Evolutionary conservation across 2,113 vertebrate genomes (phyloP).

Genomic region (Grammomys dolichurus): DNA sequence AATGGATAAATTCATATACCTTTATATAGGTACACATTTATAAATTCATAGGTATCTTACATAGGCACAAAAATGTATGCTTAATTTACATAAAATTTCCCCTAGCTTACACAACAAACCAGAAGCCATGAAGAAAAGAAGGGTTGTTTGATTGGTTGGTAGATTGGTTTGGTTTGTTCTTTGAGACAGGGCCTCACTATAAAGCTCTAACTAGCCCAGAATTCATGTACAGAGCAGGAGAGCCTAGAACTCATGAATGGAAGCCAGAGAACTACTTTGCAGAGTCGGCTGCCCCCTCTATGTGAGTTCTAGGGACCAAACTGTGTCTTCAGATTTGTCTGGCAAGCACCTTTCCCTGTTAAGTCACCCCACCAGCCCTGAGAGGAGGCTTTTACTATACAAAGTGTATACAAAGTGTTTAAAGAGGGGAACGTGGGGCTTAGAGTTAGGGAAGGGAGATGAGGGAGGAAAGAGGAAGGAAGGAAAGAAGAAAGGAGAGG

Average conservation of each 20-base stretch:
- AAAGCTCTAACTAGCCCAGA: not conserved
- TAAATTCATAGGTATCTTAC: not conserved
- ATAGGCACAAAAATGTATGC: not conserved
- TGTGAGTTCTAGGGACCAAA: not conserved
- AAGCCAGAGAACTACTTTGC: not conserved
- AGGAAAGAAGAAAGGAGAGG: accelerated
- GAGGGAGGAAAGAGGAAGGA: too few relatives aligned
- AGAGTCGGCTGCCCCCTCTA: not conserved
- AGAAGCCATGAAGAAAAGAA: not conserved
- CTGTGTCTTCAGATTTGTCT: not conserved
- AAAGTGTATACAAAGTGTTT: not conserved
- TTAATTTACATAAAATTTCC: not conserved
- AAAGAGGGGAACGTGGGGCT: not conserved
- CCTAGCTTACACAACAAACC: not conserved
- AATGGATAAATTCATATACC: not conserved
- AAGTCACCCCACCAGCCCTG: not conserved
- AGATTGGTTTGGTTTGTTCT: not conserved
- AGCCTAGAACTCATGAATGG: not conserved
- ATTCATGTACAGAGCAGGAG: not conserved
- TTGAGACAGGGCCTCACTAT: not conserved
- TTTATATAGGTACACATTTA: not conserved
- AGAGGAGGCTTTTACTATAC: not conserved
- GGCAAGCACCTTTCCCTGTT: not conserved
- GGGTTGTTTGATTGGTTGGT: not conserved
- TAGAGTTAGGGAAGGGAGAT: not conserved